These are phyloP conservation scores for Speoplatyrhinus poulsoni DNA, from an alignment of 2,113 vertebrate genomes.

Conservation along the genomic window DNA sequence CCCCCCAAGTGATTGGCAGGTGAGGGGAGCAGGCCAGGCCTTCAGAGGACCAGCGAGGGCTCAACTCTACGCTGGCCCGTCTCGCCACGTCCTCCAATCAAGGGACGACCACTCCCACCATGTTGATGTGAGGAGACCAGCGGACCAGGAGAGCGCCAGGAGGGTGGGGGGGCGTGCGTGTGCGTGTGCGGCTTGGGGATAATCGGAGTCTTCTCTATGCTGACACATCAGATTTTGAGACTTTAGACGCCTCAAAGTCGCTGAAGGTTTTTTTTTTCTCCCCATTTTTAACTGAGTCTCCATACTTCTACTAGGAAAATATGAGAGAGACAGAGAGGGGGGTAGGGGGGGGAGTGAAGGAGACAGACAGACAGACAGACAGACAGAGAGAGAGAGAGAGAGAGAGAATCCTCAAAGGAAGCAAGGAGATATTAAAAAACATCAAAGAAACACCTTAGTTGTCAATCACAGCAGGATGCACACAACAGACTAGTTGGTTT, in stretches of 20 bases:
- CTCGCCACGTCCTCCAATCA: not conserved
- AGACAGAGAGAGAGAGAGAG: not conserved
- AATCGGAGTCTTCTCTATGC: constrained; percentile 30
- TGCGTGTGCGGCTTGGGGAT: not conserved
- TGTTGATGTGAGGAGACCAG: too few species aligned
- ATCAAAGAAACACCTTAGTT: constrained; percentile 71
- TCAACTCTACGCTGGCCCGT: not conserved
- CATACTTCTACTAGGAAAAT: constrained; percentile 49
- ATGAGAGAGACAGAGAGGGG: constrained; percentile 19
- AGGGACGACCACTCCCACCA: too few species aligned
- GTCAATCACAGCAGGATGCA: constrained; percentile 68
- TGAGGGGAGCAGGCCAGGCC: too few species aligned
- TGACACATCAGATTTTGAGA: constrained; percentile 51
- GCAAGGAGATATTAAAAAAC: constrained; percentile 64
- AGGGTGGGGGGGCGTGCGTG: not conserved
- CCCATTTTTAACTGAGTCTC: constrained; percentile 44
- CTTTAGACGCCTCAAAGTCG: constrained; percentile 46
- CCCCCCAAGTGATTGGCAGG: too few species aligned
- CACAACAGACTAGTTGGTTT: constrained; percentile 12
- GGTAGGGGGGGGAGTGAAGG: not conserved
- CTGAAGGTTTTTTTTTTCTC: constrained; percentile 40
- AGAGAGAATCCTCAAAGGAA: constrained; percentile 42
- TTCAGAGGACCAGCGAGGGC: too few species aligned
- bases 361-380: not conserved
- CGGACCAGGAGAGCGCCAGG: constrained; percentile 10